Base-by-base conservation (phyloP, 1,140 invertebrate genomes). In the Anoplophora glabripennis region DNA sequence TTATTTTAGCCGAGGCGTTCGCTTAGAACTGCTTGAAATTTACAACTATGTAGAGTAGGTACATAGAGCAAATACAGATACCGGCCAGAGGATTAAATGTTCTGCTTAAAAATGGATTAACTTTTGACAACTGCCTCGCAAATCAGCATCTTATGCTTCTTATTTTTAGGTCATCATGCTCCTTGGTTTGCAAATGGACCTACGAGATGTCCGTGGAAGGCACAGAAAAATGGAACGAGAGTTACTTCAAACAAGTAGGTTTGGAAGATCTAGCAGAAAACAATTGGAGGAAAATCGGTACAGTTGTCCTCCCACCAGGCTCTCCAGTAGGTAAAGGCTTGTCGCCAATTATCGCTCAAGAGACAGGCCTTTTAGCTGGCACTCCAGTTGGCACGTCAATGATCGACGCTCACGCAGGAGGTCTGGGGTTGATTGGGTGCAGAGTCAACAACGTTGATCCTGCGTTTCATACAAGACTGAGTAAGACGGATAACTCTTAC, bases 381-480 rank as follows among this genome's bases (percentile, higher is more conserved):
- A 93, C 86, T 35, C 82, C 90, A 15, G 92, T 98, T 9, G 93
- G 87, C 14, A 85, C 89, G 9, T 94, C 93, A 0, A 83, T 98
- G 17, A 96, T 99, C 52, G 96, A 99, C 80, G 95, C 95, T 8
- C 94, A 98, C 81, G 92, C 94, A 46, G 95, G 95, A 37, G 92
- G 86, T 7, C 72, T 98, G 51, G 94, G 93, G 61, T 84, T 93
- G 81, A 84, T 93, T 61, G 89, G 89, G 0, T 87, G 86, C 61
- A 75, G 70, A 34, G 81, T 79, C 34, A 72, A 79, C 38, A 72
- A 74, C 47, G 78, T 85, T 48, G 74, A 80, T 45, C 67, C 71
- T 10, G 74, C 83, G 10, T 84, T 87, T 71, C 75, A 80, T 34
- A 80, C 75, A 12, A 79, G 86, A 76, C 75, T 89, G 64, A 79